Evolutionary conservation across 30 jellyfish, hydroid and myxozoan species (phyloP), one percentile per base, ranked within the genome.

Genomic region (Pseudorhiza aurosa): DNA sequence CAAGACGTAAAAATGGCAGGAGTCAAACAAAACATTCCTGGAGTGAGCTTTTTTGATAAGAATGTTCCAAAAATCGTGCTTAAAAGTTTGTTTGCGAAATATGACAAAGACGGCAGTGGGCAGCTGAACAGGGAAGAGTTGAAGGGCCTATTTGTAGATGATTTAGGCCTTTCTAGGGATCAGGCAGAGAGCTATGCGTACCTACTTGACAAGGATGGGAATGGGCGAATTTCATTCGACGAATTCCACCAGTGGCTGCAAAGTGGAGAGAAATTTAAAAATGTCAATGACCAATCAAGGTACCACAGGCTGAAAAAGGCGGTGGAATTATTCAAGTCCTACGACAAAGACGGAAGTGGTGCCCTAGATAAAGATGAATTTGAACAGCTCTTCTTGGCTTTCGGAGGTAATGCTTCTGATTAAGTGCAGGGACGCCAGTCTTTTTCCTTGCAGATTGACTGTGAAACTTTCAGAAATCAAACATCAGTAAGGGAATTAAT

Each of bases 171-270:
- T 11, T 51, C 93, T 25, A 74, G 72, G 67, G 97, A 85, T 14
- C 96, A 93, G 81, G 93, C 96, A 2, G 97, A 81, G 50, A 78
- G 87, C 56, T 93, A 93, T 68, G 80, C 96, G 46, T 86, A 56
- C 31, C 90, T 93, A 8, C 80, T 93, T 4, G 98, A 93, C 80
- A 93, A 87, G 65, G 98, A 93, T 62, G 98, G 98, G 24, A 84
- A 76, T 63, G 95, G 95, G 22, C 46, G 62, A 17, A 82, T 93
- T 9, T 65, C 97, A 5, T 93, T 85, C 36, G 96, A 93, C 0
- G 98, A 93, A 57, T 93, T 93, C 74, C 43, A 79, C 32, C 55
- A 83, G 26, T 93, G 98, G 98, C 64, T 93, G 68, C 96, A 93
- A 31, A 93, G 98, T 43, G 97, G 95, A 0, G 98, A 93, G 63